Percentiles rank a stretch among this genome's conserved stretches.
Evolutionary conservation across 2,113 vertebrate genomes (phyloP).

Genomic region (Channa maculata): DNA sequence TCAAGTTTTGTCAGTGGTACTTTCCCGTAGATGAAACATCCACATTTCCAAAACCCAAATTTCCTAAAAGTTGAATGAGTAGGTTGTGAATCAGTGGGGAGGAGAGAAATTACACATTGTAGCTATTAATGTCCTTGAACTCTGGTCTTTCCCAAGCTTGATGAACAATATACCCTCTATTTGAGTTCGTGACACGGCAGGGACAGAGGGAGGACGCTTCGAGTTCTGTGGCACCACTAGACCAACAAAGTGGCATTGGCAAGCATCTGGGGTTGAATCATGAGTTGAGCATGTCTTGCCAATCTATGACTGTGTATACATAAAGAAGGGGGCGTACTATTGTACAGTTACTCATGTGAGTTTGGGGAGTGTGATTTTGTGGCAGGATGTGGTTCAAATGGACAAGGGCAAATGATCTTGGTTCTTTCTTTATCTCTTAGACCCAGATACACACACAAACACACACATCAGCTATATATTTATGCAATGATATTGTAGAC

Average conservation of each 20-base stretch:
- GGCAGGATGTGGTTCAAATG: constrained; percentile 65
- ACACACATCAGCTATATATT: too few species aligned
- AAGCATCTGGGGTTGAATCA: constrained; percentile 74
- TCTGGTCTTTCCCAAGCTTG: constrained; percentile 80
- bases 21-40: constrained; percentile 67
- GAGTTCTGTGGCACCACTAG: constrained; percentile 70
- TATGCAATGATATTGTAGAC: background rate
- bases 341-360: constrained; percentile 60
- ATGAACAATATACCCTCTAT: constrained; percentile 79
- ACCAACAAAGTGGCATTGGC: constrained; percentile 71
- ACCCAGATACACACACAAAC: background rate
- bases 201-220: constrained; percentile 64
- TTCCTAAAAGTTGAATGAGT: constrained; percentile 71
- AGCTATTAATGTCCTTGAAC: constrained; percentile 79
- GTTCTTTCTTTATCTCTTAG: constrained; percentile 5
- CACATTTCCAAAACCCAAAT: constrained; percentile 49
- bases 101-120: constrained; percentile 77
- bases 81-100: constrained; percentile 57
- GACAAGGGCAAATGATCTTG: constrained; percentile 46
- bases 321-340: constrained; percentile 40
- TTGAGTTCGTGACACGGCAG: constrained; percentile 71
- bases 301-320: constrained; percentile 78
- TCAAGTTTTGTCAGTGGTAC: constrained; percentile 57
- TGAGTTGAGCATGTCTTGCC: constrained; percentile 73
- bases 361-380: constrained; percentile 2